Percentiles rank a stretch among this genome's conserved stretches.
Evolutionary conservation across 92 coral and sea anemone genomes (phyloP).

Genomic region (Porites lobata): DNA sequence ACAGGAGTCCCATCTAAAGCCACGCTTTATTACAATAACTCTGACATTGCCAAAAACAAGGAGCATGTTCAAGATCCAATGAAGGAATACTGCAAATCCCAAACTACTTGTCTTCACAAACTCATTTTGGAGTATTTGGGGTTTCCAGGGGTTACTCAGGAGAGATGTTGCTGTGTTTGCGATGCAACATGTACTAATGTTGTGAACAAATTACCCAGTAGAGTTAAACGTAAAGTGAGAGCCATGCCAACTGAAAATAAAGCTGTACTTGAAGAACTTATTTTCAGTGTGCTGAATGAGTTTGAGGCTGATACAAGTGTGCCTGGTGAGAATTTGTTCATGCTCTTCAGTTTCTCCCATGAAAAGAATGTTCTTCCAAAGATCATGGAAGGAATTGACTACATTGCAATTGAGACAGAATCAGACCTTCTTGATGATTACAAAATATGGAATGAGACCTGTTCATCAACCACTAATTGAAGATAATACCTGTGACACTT

Average conservation of each 20-base stretch:
- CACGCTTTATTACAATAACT: conserved; percentile 64
- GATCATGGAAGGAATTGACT: conserved; percentile 12
- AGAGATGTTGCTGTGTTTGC: conserved; percentile 61
- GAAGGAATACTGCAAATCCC: conserved; percentile 61
- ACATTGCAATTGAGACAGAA: neutral
- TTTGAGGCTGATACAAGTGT: conserved; percentile 20
- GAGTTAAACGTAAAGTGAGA: conserved; percentile 39
- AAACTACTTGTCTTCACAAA: conserved; percentile 57
- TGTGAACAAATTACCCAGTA: conserved; percentile 1
- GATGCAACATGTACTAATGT: conserved; percentile 39
- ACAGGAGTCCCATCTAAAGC: conserved; percentile 61
- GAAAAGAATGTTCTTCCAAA: neutral
- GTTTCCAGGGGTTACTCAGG: conserved; percentile 45
- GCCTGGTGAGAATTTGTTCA: neutral
- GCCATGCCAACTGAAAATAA: conserved; percentile 31
- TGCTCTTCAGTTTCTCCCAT: neutral
- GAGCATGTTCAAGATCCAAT: conserved; percentile 61
- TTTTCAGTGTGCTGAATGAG: conserved; percentile 18
- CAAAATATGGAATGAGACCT: neutral
- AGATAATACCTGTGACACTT: conserved; percentile 16
- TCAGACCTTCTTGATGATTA: neutral
- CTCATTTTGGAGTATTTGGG: conserved; percentile 50
- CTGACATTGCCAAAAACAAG: conserved; percentile 64
- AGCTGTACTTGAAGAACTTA: conserved; percentile 23
- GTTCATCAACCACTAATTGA: conserved; percentile 4